Evolutionary conservation across 1,140 invertebrate genomes (phyloP), one percentile per base, ranked within the genome.

Genomic region (Cydia strobilella): DNA sequence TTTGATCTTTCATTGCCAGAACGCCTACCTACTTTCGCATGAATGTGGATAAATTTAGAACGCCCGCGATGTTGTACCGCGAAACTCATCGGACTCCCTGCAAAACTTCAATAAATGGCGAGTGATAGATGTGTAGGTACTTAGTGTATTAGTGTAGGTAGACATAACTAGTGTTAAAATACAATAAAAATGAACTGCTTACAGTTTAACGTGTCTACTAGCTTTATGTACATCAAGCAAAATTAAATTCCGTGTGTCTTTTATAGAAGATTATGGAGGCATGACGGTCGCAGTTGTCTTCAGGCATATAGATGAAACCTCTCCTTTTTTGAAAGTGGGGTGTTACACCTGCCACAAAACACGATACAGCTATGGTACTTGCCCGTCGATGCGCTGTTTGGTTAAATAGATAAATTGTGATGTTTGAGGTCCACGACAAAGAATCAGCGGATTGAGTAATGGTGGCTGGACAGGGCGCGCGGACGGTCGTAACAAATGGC

Each of bases 351-450:
- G 7, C 31, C 31, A 35, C 7, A 35, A 35, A 9, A 35, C 31
- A 35, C 7, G 35, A 9, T 15, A 15, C 3, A 45, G 42, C 42
- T 15, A 45, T 45, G 42, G 2, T 45, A 13, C 3, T 45, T 15
- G 42, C 42, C 42, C 42, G 42, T 4, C 54, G 4, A 23, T 59
- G 20, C 1, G 6, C 54, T 59, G 54, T 23, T 59, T 59, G 20
- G 7, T 23, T 23, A 59, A 59, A 59, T 59, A 59, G 54, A 59
- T 59, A 59, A 59, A 59, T 86, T 80, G 82, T 78, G 77, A 82
- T 81, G 77, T 82, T 81, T 82, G 80, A 82, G 85, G 87, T 89
- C 81, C 80, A 81, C 86, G 84, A 86, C 85, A 89, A 88, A 88
- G 84, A 87, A 87, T 87, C 81, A 79, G 73, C 83, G 83, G 83